These are phyloP conservation scores for Scaptodrosophila lebanonensis DNA, from an alignment of 1,140 invertebrate species.

Conservation along the genomic window DNA sequence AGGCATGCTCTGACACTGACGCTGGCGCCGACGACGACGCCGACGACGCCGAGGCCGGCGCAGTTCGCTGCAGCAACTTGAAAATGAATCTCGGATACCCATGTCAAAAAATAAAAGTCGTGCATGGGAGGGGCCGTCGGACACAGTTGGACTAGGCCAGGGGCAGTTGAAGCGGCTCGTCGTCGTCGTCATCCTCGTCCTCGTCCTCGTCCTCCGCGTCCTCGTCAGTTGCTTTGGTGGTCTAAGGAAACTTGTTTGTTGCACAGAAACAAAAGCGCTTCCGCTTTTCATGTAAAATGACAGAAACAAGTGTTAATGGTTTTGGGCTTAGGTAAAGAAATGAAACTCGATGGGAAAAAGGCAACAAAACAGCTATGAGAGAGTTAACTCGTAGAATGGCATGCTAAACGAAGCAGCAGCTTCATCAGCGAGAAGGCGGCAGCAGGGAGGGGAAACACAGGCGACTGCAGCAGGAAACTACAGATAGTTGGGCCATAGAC, in stretches of 20 bases:
- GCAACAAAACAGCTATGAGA: not conserved
- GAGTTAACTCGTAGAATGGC: not conserved
- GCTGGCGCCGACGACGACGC: conserved; percentile 13
- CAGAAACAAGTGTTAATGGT: conserved; percentile 74
- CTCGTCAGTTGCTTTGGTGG: conserved; percentile 10
- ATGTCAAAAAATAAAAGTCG: conserved; percentile 62
- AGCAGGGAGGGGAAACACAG: too few species aligned
- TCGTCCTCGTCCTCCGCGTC: too few species aligned
- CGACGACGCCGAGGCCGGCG: conserved; percentile 6
- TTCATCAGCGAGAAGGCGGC: not conserved
- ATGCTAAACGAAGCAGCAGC: too few species aligned
- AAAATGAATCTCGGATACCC: conserved; percentile 64
- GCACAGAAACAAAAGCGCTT: conserved; percentile 72
- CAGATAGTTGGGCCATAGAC: too few species aligned
- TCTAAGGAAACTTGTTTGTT: conserved; percentile 65
- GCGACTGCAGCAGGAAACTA: too few species aligned
- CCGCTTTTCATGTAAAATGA: conserved; percentile 73
- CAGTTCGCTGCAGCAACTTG: conserved; percentile 15
- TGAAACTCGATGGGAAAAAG: conserved; percentile 1
- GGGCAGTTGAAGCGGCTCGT: conserved; percentile 33
- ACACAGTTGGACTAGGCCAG: conserved; percentile 33
- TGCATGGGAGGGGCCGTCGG: conserved; percentile 6
- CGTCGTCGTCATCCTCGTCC: too few species aligned
- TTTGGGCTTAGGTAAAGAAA: conserved; percentile 51
- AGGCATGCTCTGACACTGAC: conserved; percentile 32